Percentiles rank a stretch among this genome's conserved stretches.
Evolutionary conservation across 2,888 invertebrate genomes (phyloP).

Genomic region (Hirtodrosophila alboralis): DNA sequence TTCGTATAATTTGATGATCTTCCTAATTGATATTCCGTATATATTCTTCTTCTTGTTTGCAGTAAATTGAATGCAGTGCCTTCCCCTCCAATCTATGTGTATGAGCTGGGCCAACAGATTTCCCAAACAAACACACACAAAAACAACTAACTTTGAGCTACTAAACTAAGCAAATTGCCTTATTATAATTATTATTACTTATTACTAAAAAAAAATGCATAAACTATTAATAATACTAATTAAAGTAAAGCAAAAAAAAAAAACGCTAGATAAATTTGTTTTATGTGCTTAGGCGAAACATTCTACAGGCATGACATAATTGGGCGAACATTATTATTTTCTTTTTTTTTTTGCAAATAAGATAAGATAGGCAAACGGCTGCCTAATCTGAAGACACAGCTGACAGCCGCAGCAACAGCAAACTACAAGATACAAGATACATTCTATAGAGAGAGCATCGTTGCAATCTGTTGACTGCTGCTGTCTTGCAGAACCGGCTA

Average conservation of each 20-base stretch:
- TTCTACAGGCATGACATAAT: conserved; percentile 68
- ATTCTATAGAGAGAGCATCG: conserved; percentile 67
- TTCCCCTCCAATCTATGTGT: conserved; percentile 23
- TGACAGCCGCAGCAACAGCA: conserved; percentile 38
- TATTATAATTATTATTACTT: conserved; percentile 17
- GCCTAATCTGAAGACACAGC: conserved; percentile 58
- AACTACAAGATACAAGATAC: conserved; percentile 35
- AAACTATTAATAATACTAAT: conserved; percentile 64
- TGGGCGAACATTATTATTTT: conserved; percentile 50
- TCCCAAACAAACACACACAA: conserved; percentile 18
- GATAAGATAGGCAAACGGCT: conserved; percentile 55
- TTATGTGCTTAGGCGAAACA: conserved; percentile 36
- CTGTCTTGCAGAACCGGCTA: conserved; percentile 72
- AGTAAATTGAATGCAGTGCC: conserved; percentile 71
- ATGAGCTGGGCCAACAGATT: conserved; percentile 21
- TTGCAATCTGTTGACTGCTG: conserved; percentile 51
- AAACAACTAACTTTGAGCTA: conserved; percentile 46
- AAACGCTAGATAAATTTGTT: conserved; percentile 8
- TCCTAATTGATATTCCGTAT: conserved; percentile 49
- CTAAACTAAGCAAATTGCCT: conserved; percentile 40
- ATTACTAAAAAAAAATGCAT: conserved; percentile 29
- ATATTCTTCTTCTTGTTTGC: conserved; percentile 69
- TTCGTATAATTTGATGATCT: conserved; percentile 34
- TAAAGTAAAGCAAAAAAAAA: conserved; percentile 28
- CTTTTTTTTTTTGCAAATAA: conserved; percentile 62